Conservation (phyloP, 2,888 invertebrate species). For the Agrochola macilenta region DNA sequence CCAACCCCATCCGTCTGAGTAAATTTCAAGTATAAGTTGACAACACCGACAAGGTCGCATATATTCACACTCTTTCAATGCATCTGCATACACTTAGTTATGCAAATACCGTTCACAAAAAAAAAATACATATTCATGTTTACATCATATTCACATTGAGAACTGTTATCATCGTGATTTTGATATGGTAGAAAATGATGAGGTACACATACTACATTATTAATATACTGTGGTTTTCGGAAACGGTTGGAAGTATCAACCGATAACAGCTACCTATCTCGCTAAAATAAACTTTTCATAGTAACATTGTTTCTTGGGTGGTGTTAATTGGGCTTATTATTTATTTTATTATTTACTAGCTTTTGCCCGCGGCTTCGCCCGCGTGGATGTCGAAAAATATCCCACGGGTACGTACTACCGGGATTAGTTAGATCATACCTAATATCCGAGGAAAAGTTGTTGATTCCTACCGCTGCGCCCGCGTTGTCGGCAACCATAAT, state of each 20-base stretch:
- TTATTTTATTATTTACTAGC: too few species aligned
- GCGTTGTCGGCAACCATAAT: too few species aligned
- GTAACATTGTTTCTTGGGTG: too few species aligned
- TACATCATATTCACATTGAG: constrained; percentile 26
- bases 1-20: constrained; percentile 24
- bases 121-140: constrained; percentile 7
- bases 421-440: too few species aligned
- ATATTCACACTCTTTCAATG: constrained; percentile 32
- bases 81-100: constrained; percentile 33
- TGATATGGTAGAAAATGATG: not conserved
- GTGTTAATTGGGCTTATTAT: too few species aligned
- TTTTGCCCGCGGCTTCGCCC: too few species aligned
- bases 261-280: too few species aligned
- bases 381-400: too few species aligned
- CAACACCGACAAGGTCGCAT: constrained; percentile 50
- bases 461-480: too few species aligned
- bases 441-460: too few species aligned
- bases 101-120: constrained; percentile 39
- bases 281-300: not conserved
- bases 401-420: too few species aligned
- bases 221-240: not conserved
- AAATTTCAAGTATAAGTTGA: constrained; percentile 33
- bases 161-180: constrained; percentile 6
- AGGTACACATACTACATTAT: not conserved
- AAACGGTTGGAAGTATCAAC: not conserved